A percentile compares a stretch with the other conserved stretches of the same genome.
These are phyloP conservation scores for Scaptomyza tumidula DNA, from an alignment of 2,888 invertebrate genomes.

Conservation along the genomic window DNA sequence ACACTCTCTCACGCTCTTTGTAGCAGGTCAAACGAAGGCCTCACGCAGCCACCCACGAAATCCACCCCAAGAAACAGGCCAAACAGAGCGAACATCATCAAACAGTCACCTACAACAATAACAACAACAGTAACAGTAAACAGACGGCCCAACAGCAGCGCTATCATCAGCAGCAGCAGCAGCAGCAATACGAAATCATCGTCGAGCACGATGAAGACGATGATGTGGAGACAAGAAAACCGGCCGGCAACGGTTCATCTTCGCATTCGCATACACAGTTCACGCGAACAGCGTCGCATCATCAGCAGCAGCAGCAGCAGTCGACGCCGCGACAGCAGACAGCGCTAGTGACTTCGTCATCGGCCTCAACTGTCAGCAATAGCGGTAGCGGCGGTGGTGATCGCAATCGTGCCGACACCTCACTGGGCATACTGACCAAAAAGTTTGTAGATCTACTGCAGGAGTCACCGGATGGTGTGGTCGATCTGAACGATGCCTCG, in stretches of 20 bases:
- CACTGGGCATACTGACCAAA: conserved; percentile 96
- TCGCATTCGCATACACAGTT: conserved; percentile 53
- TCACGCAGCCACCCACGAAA: conserved; percentile 65
- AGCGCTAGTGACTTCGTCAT: conserved; percentile 35
- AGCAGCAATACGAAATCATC: conserved; percentile 47
- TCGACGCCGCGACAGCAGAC: conserved; percentile 14
- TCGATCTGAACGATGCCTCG: conserved; percentile 95
- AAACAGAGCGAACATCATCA: conserved; percentile 82
- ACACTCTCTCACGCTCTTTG: not conserved
- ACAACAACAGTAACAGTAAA: conserved; percentile 29
- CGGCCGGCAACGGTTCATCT: conserved; percentile 50
- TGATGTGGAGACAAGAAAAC: conserved; percentile 63
- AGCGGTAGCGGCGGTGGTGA: conserved; percentile 63
- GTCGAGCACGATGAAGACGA: conserved; percentile 62
- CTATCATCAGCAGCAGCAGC: conserved; percentile 42
- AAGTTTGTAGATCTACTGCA: conserved; percentile 96
- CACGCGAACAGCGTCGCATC: conserved; percentile 59
- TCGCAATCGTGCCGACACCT: conserved; percentile 89
- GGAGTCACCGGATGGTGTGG: conserved; percentile 94
- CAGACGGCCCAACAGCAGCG: conserved; percentile 41
- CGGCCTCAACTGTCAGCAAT: conserved; percentile 24
- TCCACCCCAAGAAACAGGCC: conserved; percentile 86
- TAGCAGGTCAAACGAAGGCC: conserved; percentile 92
- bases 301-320: conserved; percentile 66
- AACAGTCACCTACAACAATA: conserved; percentile 66